Conservation (phyloP, 1,140 invertebrate genomes). For the Holcopasites calliopsidis region DNA sequence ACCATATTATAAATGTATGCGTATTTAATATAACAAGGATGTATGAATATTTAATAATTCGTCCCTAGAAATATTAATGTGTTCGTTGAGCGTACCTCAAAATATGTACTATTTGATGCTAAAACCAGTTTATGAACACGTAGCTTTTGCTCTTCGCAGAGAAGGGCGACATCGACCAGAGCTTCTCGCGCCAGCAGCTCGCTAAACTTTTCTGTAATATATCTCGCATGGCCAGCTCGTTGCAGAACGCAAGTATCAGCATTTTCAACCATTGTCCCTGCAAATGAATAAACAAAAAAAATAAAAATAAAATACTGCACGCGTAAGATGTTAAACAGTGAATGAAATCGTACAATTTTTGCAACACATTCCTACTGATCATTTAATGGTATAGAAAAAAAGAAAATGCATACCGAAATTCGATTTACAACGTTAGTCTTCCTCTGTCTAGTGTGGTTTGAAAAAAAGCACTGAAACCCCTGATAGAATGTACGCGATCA, state of each 20-base stretch:
- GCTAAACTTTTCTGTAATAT: conserved; percentile 80
- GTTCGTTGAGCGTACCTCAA: conserved; percentile 76
- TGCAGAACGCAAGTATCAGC: conserved; percentile 76
- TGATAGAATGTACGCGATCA: conserved; percentile 37
- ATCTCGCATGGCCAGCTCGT: conserved; percentile 80
- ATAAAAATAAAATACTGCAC: background rate
- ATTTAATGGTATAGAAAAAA: background rate
- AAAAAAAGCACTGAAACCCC: conserved; percentile 38
- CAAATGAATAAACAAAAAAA: background rate
- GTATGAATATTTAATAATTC: background rate
- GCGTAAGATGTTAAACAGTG: background rate
- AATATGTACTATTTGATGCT: conserved; percentile 83
- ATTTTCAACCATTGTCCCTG: conserved; percentile 72
- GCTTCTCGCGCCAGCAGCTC: conserved; percentile 81
- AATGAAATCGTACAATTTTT: background rate
- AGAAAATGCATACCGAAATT: background rate
- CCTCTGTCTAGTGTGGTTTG: conserved; percentile 35
- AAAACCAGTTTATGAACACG: conserved; percentile 83
- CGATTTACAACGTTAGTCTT: conserved; percentile 21
- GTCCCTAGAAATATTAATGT: background rate
- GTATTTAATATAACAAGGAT: no score
- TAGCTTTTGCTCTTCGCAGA: conserved; percentile 82
- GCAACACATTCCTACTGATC: no score
- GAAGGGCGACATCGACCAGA: conserved; percentile 82
- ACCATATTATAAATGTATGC: background rate